Percentiles rank a stretch among this genome's conserved stretches.
Conservation (phyloP, 2,888 invertebrate species). For the Parnassius orleans region DNA sequence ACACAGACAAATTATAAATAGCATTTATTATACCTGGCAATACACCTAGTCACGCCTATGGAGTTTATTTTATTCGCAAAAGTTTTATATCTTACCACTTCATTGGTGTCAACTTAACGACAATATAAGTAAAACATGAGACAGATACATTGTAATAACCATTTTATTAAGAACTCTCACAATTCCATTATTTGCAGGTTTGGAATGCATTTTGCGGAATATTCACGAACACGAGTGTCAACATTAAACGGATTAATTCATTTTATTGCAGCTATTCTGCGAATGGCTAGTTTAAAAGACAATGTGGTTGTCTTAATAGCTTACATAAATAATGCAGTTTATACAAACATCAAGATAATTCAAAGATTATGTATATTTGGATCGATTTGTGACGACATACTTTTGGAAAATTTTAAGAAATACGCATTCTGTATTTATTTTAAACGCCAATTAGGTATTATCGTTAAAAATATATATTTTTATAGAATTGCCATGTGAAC, state of each 20-base stretch:
- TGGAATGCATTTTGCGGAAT: slow-evolving; percentile 1
- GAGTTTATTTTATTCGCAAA: slow-evolving; percentile 13
- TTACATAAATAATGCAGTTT: not conserved
- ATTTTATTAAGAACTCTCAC: slow-evolving; percentile 6
- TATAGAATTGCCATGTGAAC: too few species aligned
- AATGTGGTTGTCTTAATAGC: slow-evolving; percentile 1
- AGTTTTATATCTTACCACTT: slow-evolving; percentile 8
- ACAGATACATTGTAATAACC: slow-evolving; percentile 4
- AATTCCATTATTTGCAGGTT: not conserved
- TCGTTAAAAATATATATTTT: too few species aligned
- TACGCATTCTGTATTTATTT: too few species aligned
- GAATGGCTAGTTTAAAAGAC: slow-evolving; percentile 2
- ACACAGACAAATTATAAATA: not conserved
- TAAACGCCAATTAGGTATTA: too few species aligned
- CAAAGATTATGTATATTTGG: too few species aligned
- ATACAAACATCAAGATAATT: too few species aligned
- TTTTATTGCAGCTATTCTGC: slow-evolving; percentile 6
- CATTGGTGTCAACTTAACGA: slow-evolving; percentile 10
- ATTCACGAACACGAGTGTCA: slow-evolving; percentile 3
- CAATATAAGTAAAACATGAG: slow-evolving; percentile 12
- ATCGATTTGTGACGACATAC: too few species aligned
- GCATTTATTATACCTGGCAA: not conserved
- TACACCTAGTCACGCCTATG: not conserved
- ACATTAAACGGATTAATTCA: slow-evolving; percentile 10
- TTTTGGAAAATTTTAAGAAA: too few species aligned